Conservation (phyloP, 2,888 invertebrate species). For the Willowsia nigromaculata region DNA sequence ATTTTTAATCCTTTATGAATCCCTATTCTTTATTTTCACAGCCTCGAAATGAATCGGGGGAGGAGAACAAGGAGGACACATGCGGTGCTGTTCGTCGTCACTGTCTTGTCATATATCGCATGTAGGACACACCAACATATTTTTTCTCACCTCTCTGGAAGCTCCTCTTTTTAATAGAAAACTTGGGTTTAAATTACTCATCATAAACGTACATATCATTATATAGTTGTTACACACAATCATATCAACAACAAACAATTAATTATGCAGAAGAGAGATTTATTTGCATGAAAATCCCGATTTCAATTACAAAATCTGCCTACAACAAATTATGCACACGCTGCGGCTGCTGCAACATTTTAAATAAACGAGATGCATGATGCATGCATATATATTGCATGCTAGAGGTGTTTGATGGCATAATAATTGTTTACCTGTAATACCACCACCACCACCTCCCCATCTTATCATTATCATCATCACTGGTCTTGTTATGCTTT, state of each 20-base stretch:
- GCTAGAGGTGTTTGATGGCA: neutral
- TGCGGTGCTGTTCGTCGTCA: too few species aligned
- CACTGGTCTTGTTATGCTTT: neutral
- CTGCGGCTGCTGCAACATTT: neutral
- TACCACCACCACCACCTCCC: neutral
- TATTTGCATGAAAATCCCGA: neutral
- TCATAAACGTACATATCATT: too few species aligned
- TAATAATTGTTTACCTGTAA: neutral
- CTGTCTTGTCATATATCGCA: too few species aligned
- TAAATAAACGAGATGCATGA: neutral
- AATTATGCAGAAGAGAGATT: too few species aligned
- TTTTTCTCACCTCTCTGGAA: too few species aligned
- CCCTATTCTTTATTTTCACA: too few species aligned
- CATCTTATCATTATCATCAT: neutral
- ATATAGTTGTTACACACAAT: too few species aligned
- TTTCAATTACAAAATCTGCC: neutral
- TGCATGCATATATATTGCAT: neutral
- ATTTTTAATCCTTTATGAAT: neutral
- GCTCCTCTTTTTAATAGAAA: too few species aligned
- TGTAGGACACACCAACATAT: too few species aligned
- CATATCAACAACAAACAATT: too few species aligned
- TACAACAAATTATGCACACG: neutral
- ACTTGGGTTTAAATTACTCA: too few species aligned
- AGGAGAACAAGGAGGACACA: neutral
- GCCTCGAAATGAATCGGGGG: too few species aligned